phyloP scores from a whole-genome alignment of 1,140 invertebrate genomes.

The Drosophila arizonae region DNA sequence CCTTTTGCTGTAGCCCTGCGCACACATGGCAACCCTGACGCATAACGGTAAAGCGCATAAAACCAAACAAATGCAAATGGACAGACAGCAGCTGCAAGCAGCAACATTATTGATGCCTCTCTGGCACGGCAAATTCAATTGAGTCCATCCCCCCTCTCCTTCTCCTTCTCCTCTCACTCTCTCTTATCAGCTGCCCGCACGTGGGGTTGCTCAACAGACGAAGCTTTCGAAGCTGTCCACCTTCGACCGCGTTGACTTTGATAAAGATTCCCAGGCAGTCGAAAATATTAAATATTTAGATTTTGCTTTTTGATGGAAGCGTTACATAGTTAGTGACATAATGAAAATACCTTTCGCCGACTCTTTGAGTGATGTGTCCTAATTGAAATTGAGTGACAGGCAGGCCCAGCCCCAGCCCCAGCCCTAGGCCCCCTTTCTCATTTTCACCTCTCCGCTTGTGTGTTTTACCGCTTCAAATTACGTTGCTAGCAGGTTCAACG shows the following conservation, averaged over 20 bases:
- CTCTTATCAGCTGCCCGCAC: conserved; percentile 33
- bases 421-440: not conserved
- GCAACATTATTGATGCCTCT: conserved; percentile 63
- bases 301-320: not conserved
- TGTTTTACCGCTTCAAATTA: conserved; percentile 41
- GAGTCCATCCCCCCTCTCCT: conserved; percentile 17
- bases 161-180: not conserved
- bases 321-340: not conserved
- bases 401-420: not conserved
- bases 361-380: conserved; percentile 35
- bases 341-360: not conserved
- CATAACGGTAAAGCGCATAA: conserved; percentile 57
- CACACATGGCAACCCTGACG: conserved; percentile 71
- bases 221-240: conserved; percentile 7
- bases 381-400: conserved; percentile 66
- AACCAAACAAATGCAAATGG: conserved; percentile 70
- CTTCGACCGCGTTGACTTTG: conserved; percentile 38
- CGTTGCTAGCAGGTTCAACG: conserved; percentile 59
- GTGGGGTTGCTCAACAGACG: not conserved
- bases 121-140: conserved; percentile 71
- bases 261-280: conserved; percentile 50
- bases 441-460: conserved; percentile 19
- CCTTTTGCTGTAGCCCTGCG: conserved; percentile 12
- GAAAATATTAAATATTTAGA: not conserved
- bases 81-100: conserved; percentile 34